Base-by-base conservation (phyloP, 2,797 vertebrate genomes). In the Anabacerthia variegaticeps region DNA sequence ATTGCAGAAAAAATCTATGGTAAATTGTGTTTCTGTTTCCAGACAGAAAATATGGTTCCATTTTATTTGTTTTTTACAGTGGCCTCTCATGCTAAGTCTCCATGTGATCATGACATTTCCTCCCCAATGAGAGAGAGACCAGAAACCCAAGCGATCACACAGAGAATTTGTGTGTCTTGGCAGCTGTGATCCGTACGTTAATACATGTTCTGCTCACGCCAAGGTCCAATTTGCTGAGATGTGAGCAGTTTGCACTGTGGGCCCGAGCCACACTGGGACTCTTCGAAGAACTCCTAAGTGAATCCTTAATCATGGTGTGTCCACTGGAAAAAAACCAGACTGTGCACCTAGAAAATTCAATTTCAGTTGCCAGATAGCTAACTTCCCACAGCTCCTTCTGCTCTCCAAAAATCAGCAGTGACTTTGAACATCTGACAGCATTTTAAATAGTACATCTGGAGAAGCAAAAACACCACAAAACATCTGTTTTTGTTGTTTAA, bases 401-500 rank as follows among this genome's bases (percentile, higher is more conserved):
- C 51, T 62, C 78, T 96, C 73, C 79, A 91, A 94, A 95, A 95
- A 85, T 68, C 54, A 96, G 88, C 95, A 91, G 62, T 34, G 61
- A 88, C 90, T 96, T 95, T 93, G 51, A 95, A 92, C 48, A 96
- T 86, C 88, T 93, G 94, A 95, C 85, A 73, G 85, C 34, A 7
- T 78, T 95, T 96, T 85, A 78, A 95, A 74, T 39, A 83, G 62
- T 81, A 81, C 91, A 93, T 95, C 96, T 97, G 97, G 94, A 91
- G 90, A 92, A 61, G 65, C 73, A 74, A 51, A 92, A 83, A 13
- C 95, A 89, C 91, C 75, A 89, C 62, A 96, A 94, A 92, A 91
- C 92, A 96, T 96, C 95, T 97, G 96, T 93, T 97, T 97, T 94
- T 88, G 56, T 96, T 95, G 92, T 95, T 94, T 58, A 85, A 93